Evolutionary conservation across 2,888 invertebrate genomes (phyloP).

Genomic region (Pseudococcus jackbeardsleyi): DNA sequence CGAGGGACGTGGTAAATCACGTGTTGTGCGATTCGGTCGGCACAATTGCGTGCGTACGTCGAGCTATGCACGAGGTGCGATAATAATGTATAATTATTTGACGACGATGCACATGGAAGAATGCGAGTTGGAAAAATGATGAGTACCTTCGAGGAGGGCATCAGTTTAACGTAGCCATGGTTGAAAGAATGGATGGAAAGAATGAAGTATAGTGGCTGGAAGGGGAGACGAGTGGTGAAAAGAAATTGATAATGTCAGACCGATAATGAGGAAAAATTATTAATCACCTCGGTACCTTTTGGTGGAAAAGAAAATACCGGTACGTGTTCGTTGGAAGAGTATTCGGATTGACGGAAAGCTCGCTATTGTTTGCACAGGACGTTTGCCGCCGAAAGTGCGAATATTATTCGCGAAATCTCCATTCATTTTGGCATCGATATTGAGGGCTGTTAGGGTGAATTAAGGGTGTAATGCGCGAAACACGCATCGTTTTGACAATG

Average conservation of each 20-base stretch:
- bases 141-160: neutral
- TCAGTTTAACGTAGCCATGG: neutral
- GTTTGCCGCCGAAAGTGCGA: slow-evolving; percentile 4
- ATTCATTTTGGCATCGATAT: slow-evolving; percentile 9
- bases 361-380: slow-evolving; percentile 17
- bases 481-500: slow-evolving; percentile 10
- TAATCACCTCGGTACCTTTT: slow-evolving; percentile 22
- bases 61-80: neutral
- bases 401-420: slow-evolving; percentile 20
- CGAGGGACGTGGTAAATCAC: too few species aligned
- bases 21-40: too few species aligned
- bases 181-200: neutral
- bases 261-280: slow-evolving; percentile 34
- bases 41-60: neutral
- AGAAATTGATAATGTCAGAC: slow-evolving; percentile 31
- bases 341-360: slow-evolving; percentile 3
- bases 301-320: slow-evolving; percentile 35
- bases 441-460: slow-evolving; percentile 1
- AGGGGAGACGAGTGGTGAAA: neutral
- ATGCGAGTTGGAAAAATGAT: neutral
- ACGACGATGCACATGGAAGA: neutral
- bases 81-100: neutral
- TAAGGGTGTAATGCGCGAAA: slow-evolving; percentile 1
- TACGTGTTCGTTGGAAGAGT: neutral
- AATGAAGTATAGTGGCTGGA: neutral